These are phyloP conservation scores for Cepaea hortensis DNA, from an alignment of 2,888 invertebrate species.

Conservation along the genomic window DNA sequence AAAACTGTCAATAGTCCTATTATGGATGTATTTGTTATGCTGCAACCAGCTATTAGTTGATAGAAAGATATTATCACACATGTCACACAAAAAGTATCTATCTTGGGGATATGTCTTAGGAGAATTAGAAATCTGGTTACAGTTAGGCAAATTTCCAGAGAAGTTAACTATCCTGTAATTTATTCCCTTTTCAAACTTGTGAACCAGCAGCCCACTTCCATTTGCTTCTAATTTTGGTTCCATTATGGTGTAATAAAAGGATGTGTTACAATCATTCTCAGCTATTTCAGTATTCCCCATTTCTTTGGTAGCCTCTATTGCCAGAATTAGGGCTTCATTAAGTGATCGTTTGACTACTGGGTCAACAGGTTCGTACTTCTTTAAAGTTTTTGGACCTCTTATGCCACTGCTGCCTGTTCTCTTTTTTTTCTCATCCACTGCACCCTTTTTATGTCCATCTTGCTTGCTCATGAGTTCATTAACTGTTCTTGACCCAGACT, in stretches of 20 bases:
- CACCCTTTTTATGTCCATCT: not conserved
- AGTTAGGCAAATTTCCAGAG: not conserved
- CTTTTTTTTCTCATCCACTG: conserved; percentile 17
- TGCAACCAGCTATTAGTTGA: conserved; percentile 42
- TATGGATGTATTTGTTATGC: conserved; percentile 39
- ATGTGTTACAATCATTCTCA: not conserved
- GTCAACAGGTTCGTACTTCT: conserved; percentile 42
- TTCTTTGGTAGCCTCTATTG: not conserved
- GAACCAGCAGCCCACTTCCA: conserved; percentile 35
- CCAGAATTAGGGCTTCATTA: conserved; percentile 33
- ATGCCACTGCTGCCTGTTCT: not conserved
- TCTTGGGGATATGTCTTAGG: conserved; percentile 46
- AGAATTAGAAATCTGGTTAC: not conserved
- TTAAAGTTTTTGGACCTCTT: conserved; percentile 42
- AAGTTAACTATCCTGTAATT: conserved; percentile 32
- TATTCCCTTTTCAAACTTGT: conserved; percentile 31
- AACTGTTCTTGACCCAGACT: not conserved
- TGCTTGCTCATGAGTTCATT: not conserved
- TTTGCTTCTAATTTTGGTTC: conserved; percentile 43
- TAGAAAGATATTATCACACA: conserved; percentile 36
- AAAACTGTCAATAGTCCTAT: conserved; percentile 25
- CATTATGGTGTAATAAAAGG: conserved; percentile 44
- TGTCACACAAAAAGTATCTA: conserved; percentile 37
- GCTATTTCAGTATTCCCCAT: not conserved
- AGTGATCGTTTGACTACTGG: conserved; percentile 42